Evolutionary conservation across 2,888 invertebrate species (phyloP).

Genomic region (Noctua janthe): DNA sequence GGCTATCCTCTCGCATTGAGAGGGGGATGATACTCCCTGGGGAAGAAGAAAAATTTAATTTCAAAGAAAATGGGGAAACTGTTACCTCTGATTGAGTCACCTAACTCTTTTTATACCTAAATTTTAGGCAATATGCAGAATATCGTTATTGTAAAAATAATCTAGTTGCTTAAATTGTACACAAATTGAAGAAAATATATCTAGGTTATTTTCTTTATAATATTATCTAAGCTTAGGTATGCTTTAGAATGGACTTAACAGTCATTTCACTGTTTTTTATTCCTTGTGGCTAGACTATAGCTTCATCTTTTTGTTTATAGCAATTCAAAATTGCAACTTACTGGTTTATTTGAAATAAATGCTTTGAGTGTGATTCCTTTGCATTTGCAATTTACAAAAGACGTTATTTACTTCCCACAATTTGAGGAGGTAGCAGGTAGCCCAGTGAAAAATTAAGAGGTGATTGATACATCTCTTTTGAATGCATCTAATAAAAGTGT

Average conservation of each 20-base stretch:
- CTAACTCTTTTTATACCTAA: neutral
- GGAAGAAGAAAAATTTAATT: constrained; percentile 48
- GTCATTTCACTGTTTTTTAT: neutral
- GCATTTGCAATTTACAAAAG: neutral
- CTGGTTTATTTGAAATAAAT: neutral
- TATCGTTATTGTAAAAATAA: neutral
- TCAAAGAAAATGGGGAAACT: neutral
- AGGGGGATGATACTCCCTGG: constrained; percentile 91
- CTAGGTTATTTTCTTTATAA: neutral
- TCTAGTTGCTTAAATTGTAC: neutral
- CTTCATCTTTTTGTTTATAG: neutral
- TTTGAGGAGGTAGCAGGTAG: neutral
- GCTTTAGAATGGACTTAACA: neutral
- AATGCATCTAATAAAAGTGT: neutral
- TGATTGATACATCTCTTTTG: neutral
- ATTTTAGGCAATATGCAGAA: neutral
- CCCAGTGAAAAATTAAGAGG: neutral
- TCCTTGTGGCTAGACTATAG: neutral
- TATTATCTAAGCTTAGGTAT: neutral
- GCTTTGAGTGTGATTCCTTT: neutral
- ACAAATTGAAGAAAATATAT: neutral
- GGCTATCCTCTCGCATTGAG: constrained; percentile 92
- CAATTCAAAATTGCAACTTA: neutral
- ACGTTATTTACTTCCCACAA: neutral
- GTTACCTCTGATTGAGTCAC: neutral